Conservation (phyloP, 1,140 invertebrate genomes). For the Harpegnathos saltator region DNA sequence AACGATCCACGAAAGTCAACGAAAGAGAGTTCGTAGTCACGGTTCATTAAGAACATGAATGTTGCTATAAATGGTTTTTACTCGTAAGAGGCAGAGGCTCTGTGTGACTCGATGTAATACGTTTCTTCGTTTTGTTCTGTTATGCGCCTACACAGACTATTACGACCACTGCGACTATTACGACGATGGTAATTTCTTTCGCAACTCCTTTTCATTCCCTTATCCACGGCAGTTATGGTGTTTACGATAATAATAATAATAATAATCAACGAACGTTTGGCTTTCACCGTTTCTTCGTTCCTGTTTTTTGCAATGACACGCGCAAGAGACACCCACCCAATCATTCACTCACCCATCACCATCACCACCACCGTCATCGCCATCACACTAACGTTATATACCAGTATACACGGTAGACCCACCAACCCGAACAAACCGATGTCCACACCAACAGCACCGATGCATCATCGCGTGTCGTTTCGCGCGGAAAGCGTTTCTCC, state of each 20-base stretch:
- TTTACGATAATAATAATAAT: constrained; percentile 45
- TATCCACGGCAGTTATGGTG: constrained; percentile 69
- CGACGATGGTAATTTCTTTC: constrained; percentile 86
- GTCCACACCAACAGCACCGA: constrained; percentile 28
- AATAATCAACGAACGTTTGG: constrained; percentile 65
- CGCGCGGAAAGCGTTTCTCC: constrained; percentile 22
- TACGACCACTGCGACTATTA: constrained; percentile 86
- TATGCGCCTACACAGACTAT: constrained; percentile 86
- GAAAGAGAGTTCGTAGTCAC: constrained; percentile 63
- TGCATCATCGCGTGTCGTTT: constrained; percentile 6
- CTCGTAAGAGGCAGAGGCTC: constrained; percentile 76
- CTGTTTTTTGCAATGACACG: constrained; percentile 33
- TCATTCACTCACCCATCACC: too few relatives aligned
- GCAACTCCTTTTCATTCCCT: constrained; percentile 73
- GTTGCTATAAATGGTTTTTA: constrained; percentile 76
- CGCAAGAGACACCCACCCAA: constrained; percentile 16
- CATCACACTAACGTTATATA: too few relatives aligned
- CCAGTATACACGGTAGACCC: constrained; percentile 7
- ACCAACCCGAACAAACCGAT: constrained; percentile 1
- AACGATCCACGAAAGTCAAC: constrained; percentile 17
- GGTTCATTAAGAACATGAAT: constrained; percentile 72
- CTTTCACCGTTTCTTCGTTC: constrained; percentile 67
- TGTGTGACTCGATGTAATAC: constrained; percentile 84
- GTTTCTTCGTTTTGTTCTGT: constrained; percentile 85
- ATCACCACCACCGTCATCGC: too few relatives aligned